These are phyloP conservation scores for Xanthia icteritia DNA, from an alignment of 2,888 invertebrate species.

Conservation along the genomic window DNA sequence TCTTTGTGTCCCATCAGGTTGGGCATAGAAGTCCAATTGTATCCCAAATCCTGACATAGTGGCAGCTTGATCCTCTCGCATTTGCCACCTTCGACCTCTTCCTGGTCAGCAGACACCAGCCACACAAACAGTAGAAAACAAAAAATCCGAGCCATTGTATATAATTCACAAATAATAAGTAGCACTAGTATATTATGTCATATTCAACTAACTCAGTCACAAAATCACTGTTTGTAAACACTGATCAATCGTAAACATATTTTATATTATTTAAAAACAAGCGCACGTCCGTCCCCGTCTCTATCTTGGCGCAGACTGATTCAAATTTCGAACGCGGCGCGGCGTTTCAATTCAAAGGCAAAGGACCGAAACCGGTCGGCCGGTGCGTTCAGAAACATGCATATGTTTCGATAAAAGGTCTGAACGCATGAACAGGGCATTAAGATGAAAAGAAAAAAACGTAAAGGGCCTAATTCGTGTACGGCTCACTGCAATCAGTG, in stretches of 20 bases:
- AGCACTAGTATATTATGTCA: conserved; percentile 78
- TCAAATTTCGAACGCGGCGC: conserved; percentile 79
- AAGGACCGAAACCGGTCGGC: conserved; percentile 86
- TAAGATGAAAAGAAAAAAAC: conserved; percentile 84
- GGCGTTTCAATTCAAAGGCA: conserved; percentile 85
- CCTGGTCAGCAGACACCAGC: conserved; percentile 85
- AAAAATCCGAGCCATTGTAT: conserved; percentile 85
- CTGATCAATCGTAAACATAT: conserved; percentile 83
- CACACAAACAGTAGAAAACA: conserved; percentile 79
- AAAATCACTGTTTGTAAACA: conserved; percentile 79
- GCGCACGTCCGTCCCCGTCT: conserved; percentile 71
- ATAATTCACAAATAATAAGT: conserved; percentile 71
- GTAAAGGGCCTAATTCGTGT: conserved; percentile 88
- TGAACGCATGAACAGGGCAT: conserved; percentile 88
- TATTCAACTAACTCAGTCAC: conserved; percentile 80
- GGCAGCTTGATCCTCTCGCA: conserved; percentile 95
- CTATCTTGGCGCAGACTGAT: conserved; percentile 82
- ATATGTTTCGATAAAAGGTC: conserved; percentile 89
- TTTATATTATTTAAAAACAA: conserved; percentile 51
- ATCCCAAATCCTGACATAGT: conserved; percentile 95
- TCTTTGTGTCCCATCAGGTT: conserved; percentile 95
- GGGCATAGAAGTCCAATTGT: conserved; percentile 96
- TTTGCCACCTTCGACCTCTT: conserved; percentile 88
- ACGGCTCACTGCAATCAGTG: conserved; percentile 89
- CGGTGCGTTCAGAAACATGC: conserved; percentile 85